Evolutionary conservation across 2,888 invertebrate species (phyloP).

Genomic region (Folsomia manolachei): DNA sequence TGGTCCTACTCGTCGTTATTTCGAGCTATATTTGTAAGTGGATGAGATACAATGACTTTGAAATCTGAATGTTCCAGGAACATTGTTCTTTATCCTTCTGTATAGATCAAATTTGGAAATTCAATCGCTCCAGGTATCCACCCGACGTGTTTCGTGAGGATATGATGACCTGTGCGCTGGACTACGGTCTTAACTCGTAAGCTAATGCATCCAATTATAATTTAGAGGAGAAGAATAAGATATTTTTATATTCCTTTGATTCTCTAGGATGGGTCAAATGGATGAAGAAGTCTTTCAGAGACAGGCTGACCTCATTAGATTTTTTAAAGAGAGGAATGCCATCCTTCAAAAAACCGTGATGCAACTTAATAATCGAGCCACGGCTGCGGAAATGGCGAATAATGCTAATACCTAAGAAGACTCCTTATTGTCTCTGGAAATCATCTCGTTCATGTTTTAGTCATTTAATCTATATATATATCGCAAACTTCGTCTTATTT

Average conservation of each 20-base stretch:
- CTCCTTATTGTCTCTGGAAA: too few relatives aligned
- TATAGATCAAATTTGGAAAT: conserved; percentile 61
- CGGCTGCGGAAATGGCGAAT: too few relatives aligned
- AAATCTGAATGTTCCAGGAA: not conserved
- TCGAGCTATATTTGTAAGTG: conserved; percentile 60
- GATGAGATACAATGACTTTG: conserved; percentile 1
- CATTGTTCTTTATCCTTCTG: not conserved
- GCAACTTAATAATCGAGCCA: conserved; percentile 58
- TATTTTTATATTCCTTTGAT: not conserved
- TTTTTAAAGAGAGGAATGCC: conserved; percentile 66
- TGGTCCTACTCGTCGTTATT: conserved; percentile 58
- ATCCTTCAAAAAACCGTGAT: conserved; percentile 66
- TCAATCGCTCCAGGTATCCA: conserved; percentile 61
- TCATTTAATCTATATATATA: too few relatives aligned
- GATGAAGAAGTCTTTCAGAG: conserved; percentile 65
- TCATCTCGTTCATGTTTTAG: too few relatives aligned
- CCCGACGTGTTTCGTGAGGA: conserved; percentile 67
- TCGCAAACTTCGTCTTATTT: too few relatives aligned
- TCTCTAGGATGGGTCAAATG: conserved; percentile 56
- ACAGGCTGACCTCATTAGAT: conserved; percentile 69
- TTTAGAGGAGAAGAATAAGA: not conserved
- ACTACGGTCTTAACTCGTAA: conserved; percentile 52
- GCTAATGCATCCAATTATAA: conserved; percentile 21
- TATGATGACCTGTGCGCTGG: conserved; percentile 59
- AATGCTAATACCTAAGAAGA: too few relatives aligned